These are phyloP conservation scores for Zaprionus lineosus DNA, from an alignment of 2,888 invertebrate genomes.

Conservation along the genomic window DNA sequence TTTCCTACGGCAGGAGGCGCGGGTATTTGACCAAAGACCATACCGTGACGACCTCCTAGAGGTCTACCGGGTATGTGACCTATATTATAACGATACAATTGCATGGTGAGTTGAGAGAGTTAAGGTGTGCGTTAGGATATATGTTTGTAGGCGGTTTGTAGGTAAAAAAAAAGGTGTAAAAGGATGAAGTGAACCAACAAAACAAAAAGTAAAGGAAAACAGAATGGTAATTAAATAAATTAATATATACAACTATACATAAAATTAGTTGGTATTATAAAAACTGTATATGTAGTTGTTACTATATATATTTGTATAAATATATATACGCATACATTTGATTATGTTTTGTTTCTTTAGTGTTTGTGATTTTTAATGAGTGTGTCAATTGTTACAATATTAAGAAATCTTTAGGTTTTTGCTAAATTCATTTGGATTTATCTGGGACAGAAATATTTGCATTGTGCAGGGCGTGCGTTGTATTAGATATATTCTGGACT, in stretches of 20 bases:
- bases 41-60: conserved; percentile 87
- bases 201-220: conserved; percentile 32
- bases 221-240: too few relatives aligned
- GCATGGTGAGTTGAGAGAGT: conserved; percentile 70
- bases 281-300: conserved; percentile 31
- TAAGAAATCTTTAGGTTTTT: conserved; percentile 1
- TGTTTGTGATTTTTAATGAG: conserved; percentile 20
- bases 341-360: conserved; percentile 35
- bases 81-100: conserved; percentile 82
- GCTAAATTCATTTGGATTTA: conserved; percentile 14
- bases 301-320: too few relatives aligned
- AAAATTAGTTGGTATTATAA: too few relatives aligned
- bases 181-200: conserved; percentile 32
- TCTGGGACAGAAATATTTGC: conserved; percentile 23
- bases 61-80: conserved; percentile 87
- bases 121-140: conserved; percentile 58
- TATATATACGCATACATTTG: conserved; percentile 38
- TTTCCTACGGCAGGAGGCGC: conserved; percentile 83
- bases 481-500: conserved; percentile 45
- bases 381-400: conserved; percentile 15
- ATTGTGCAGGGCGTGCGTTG: conserved; percentile 54
- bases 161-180: conserved; percentile 16
- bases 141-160: conserved; percentile 39
- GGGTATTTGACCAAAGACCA: conserved; percentile 86
- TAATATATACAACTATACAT: too few relatives aligned